phyloP scores from a whole-genome alignment of 2,888 invertebrate genomes.

The Teleiodes luculella region DNA sequence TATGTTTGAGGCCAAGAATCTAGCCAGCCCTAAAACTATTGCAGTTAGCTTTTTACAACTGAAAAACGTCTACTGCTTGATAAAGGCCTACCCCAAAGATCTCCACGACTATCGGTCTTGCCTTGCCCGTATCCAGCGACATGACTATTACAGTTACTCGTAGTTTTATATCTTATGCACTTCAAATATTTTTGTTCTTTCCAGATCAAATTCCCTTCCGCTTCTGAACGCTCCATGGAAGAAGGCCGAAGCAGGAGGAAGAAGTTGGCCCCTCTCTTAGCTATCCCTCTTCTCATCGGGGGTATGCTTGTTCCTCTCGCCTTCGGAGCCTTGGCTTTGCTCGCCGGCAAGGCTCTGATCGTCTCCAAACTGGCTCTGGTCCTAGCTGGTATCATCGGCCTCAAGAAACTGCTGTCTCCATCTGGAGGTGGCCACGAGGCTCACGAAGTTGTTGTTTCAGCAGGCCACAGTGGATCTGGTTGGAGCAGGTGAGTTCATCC shows the following conservation, averaged over 20 bases:
- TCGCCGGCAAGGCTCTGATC: slow-evolving; percentile 91
- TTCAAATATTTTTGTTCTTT: too few species aligned
- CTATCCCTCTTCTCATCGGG: slow-evolving; percentile 88
- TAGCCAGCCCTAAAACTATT: too few species aligned
- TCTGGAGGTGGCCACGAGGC: slow-evolving; percentile 81
- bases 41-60: too few species aligned
- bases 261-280: slow-evolving; percentile 84
- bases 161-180: too few species aligned
- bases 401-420: slow-evolving; percentile 88
- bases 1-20: too few species aligned
- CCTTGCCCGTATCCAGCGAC: too few species aligned
- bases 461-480: slow-evolving; percentile 82
- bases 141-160: too few species aligned
- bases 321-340: slow-evolving; percentile 87
- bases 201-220: slow-evolving; percentile 86
- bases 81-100: too few species aligned
- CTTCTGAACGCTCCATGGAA: slow-evolving; percentile 81
- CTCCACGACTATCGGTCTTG: too few species aligned
- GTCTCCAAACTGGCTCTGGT: slow-evolving; percentile 90
- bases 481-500: slow-evolving; percentile 81
- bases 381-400: slow-evolving; percentile 89
- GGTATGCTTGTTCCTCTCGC: slow-evolving; percentile 90
- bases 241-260: slow-evolving; percentile 85
- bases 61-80: too few species aligned
- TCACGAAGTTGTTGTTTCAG: slow-evolving; percentile 85